Conservation (phyloP, 2,888 invertebrate genomes). For the Lottia scabra region DNA sequence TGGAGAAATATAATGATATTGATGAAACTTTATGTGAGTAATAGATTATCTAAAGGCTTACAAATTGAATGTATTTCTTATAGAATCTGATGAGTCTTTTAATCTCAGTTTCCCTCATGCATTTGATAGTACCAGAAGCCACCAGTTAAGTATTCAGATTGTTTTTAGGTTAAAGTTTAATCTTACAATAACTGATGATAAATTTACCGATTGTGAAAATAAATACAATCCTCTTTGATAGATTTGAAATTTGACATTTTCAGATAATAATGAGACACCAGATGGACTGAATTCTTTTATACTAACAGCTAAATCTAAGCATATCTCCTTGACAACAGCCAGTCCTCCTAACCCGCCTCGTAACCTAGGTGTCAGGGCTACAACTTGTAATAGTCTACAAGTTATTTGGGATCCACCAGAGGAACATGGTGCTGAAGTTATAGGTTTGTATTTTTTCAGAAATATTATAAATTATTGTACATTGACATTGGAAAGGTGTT, state of each 20-base stretch:
- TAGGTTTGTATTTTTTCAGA: conserved; percentile 46
- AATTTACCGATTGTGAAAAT: no score
- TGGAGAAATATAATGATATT: conserved; percentile 63
- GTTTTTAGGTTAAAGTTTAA: no score
- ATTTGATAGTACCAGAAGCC: no score
- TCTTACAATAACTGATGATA: no score
- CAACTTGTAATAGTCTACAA: conserved; percentile 65
- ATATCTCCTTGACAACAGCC: conserved; percentile 61
- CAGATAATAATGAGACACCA: conserved; percentile 38
- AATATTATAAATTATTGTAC: no score
- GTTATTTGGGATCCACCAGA: conserved; percentile 67
- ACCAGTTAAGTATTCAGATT: no score
- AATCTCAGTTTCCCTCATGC: no score
- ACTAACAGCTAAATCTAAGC: conserved; percentile 64
- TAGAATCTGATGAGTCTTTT: no score
- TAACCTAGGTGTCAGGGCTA: conserved; percentile 63
- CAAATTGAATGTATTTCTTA: no score
- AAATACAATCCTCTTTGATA: no score
- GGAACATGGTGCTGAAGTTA: conserved; percentile 66
- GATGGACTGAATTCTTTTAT: conserved; percentile 61
- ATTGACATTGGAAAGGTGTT: no score
- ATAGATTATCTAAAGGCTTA: no score
- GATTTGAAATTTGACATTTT: conserved; percentile 5
- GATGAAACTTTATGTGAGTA: conserved; percentile 49
- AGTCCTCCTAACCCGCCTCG: conserved; percentile 65